These are phyloP conservation scores for Papilio polyxenes DNA, from an alignment of 1,140 invertebrate species.

Conservation along the genomic window DNA sequence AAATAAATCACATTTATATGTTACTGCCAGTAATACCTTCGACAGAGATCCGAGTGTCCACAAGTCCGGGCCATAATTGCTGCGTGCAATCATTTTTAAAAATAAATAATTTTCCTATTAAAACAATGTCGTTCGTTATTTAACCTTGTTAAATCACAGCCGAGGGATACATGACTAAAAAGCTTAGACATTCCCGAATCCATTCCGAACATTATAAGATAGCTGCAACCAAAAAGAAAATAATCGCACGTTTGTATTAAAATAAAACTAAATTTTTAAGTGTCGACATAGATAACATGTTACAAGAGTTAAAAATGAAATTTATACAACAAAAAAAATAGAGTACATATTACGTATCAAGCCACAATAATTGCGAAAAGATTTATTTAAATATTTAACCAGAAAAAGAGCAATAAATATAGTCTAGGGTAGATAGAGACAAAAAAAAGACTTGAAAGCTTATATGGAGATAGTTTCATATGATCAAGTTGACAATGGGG, in stretches of 20 bases:
- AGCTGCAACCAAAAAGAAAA: conserved; percentile 76
- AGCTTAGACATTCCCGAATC: conserved; percentile 78
- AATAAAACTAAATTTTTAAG: conserved; percentile 34
- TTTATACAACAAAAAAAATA: neutral
- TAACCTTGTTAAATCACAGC: conserved; percentile 74
- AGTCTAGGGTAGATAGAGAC: neutral
- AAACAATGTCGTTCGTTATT: conserved; percentile 56
- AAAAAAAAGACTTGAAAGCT: neutral
- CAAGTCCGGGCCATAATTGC: conserved; percentile 78
- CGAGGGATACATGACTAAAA: conserved; percentile 68
- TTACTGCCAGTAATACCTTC: conserved; percentile 79
- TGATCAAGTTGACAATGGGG: conserved; percentile 27
- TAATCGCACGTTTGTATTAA: conserved; percentile 40
- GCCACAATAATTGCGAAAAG: neutral
- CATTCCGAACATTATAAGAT: conserved; percentile 77
- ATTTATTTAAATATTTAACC: neutral
- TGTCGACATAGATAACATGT: conserved; percentile 29
- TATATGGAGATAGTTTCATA: neutral
- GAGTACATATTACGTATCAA: neutral
- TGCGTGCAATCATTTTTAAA: conserved; percentile 75
- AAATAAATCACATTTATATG: conserved; percentile 56
- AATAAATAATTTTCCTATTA: conserved; percentile 64
- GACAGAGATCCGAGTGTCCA: conserved; percentile 77
- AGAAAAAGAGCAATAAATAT: neutral
- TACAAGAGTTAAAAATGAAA: neutral